phyloP scores from a whole-genome alignment of 2,888 invertebrate genomes.

The Tromatobia lineatoria region DNA sequence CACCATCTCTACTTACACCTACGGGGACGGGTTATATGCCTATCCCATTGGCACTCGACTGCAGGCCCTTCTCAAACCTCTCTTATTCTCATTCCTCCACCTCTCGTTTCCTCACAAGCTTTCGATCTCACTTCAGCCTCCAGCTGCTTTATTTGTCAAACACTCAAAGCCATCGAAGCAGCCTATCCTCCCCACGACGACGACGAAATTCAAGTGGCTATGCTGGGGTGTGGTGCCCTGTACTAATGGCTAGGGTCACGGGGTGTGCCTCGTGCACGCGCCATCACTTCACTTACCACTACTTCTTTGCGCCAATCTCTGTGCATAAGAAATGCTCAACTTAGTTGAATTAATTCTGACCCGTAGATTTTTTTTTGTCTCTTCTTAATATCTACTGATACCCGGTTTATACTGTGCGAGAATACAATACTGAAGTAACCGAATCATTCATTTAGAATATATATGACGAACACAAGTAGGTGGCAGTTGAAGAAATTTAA shows the following conservation, averaged over 20 bases:
- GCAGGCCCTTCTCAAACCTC: constrained; percentile 66
- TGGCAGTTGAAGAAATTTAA: too few species aligned
- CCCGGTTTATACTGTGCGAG: too few species aligned
- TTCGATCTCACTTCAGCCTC: constrained; percentile 57
- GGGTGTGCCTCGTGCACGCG: constrained; percentile 41
- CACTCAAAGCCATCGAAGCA: constrained; percentile 61
- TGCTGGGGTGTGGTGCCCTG: constrained; percentile 38
- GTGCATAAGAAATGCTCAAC: neutral
- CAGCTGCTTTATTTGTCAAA: constrained; percentile 78
- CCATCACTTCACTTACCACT: constrained; percentile 29
- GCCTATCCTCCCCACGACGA: constrained; percentile 24
- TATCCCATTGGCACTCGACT: constrained; percentile 72
- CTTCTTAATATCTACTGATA: too few species aligned
- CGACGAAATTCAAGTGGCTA: constrained; percentile 76
- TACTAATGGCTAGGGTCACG: constrained; percentile 70
- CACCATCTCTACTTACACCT: constrained; percentile 69
- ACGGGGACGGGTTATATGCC: constrained; percentile 59
- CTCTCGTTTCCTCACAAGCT: constrained; percentile 42
- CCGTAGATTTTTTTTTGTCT: neutral
- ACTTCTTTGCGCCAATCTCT: neutral
- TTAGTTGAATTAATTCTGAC: neutral
- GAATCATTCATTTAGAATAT: too few species aligned
- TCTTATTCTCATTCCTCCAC: constrained; percentile 41
- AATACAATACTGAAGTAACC: too few species aligned
- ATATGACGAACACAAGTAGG: too few species aligned